Base-by-base conservation (phyloP, 2,797 vertebrate species). In the Danio aesculapii region DNA sequence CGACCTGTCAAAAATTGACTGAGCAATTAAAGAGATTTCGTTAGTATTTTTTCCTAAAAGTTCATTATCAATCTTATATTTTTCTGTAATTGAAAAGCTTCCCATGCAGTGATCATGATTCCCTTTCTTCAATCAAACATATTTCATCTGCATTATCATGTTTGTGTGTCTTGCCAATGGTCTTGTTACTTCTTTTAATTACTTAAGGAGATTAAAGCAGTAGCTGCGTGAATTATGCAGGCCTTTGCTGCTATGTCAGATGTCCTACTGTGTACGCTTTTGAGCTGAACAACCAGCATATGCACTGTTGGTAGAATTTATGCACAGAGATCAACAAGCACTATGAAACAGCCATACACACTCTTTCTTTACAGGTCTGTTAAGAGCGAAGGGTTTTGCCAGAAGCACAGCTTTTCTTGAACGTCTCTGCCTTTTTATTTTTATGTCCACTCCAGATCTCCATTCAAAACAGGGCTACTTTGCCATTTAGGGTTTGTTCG, bases 201-300 rank as follows among this genome's bases (percentile, higher is more conserved):
- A 80, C 79, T 79, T 81, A 46, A 81, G 10, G 81, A 64, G 63
- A 30, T 67, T 69, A 41, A 73, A 74, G 71, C 52, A 83, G 74
- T 67, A 82, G 69, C 49, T 81, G 61, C 73, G 57, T 86, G 73
- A 84, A 84, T 84, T 77, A 84, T 86, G 71, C 77, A 84, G 64
- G 59, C 71, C 41, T 63, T 58, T 63, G 57, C 75, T 57, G 58
- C 50, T 75, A 59, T 73, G 74, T 81, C 57, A 69, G 73, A 57
- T 81, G 73, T 50, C 59, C 57, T 62, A 30, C 13, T 13, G 67
- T 43, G 50, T 44, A 19, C 58, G 44, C 68, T 72, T 9, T 13
- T 72, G 68, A 63, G 67, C 14, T 2, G 17, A 63, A 58, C 49
- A 53, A 52, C 68, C 13, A 43, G n/a, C 16, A 79, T 58, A 64